These are phyloP conservation scores for Cassiopea xamachana DNA, from an alignment of 30 jellyfish, hydroid and myxozoan species.

Conservation along the genomic window DNA sequence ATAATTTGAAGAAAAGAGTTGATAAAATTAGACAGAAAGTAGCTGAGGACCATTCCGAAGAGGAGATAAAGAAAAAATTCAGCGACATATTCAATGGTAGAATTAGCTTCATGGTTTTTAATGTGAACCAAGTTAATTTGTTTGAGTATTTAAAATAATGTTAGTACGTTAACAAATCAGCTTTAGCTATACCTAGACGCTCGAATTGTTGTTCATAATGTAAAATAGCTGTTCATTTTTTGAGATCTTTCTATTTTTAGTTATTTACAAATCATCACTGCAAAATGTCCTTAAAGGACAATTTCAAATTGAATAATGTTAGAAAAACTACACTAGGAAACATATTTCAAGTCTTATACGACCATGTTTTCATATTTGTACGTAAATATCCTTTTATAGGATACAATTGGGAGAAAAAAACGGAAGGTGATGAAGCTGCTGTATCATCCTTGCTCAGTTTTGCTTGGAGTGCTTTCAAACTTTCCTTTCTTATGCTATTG, in stretches of 20 bases:
- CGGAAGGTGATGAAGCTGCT: not conserved
- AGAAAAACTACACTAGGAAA: too few relatives aligned
- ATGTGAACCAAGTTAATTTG: too few relatives aligned
- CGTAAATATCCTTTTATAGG: not conserved
- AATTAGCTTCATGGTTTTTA: not conserved
- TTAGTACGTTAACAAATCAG: too few relatives aligned
- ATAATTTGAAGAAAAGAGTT: conserved; percentile 33
- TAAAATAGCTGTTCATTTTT: too few relatives aligned
- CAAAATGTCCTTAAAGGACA: too few relatives aligned
- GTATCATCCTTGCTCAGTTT: not conserved
- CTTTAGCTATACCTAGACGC: too few relatives aligned
- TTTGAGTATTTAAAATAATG: too few relatives aligned
- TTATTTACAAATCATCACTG: too few relatives aligned
- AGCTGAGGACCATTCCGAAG: conserved; percentile 48
- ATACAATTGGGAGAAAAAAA: conserved; percentile 12
- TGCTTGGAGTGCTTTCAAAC: conserved; percentile 3
- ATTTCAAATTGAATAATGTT: too few relatives aligned
- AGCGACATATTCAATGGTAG: conserved; percentile 57
- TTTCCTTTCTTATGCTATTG: not conserved
- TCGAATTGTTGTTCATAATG: too few relatives aligned
- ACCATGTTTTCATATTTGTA: not conserved
- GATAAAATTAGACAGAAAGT: conserved; percentile 34
- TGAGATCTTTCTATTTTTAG: too few relatives aligned
- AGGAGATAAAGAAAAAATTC: conserved; percentile 24
- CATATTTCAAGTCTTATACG: too few relatives aligned